Conservation (phyloP, 2,797 vertebrate species). For the Diplodus sargus region DNA sequence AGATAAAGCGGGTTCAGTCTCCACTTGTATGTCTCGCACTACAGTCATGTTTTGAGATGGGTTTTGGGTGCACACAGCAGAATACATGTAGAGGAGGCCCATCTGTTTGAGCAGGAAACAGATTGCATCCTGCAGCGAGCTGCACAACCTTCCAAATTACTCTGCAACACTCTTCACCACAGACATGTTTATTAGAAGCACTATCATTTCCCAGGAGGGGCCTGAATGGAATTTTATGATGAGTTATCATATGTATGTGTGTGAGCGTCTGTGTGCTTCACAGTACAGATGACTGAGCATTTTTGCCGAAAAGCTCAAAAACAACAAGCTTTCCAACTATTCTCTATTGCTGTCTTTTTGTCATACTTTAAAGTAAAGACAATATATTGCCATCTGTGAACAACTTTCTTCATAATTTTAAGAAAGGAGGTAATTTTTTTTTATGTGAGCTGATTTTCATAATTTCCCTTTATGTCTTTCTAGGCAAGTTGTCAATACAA, state of each 20-base stretch:
- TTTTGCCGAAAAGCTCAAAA: constrained; percentile 16
- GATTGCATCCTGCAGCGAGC: constrained; percentile 84
- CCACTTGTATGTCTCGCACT: constrained; percentile 6
- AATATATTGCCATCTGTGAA: background rate
- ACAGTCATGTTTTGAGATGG: constrained; percentile 52
- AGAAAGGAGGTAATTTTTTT: no score
- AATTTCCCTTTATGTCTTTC: no score
- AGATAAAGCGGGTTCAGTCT: constrained; percentile 7
- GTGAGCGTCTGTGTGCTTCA: constrained; percentile 5
- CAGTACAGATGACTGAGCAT: constrained; percentile 32
- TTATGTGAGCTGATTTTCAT: background rate
- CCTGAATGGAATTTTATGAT: constrained; percentile 47
- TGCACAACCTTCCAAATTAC: constrained; percentile 76
- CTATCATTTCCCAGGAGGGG: constrained; percentile 51
- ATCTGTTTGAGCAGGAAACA: constrained; percentile 88
- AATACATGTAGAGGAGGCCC: constrained; percentile 71
- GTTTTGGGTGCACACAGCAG: constrained; percentile 54
- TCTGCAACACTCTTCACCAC: constrained; percentile 57
- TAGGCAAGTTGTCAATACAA: background rate
- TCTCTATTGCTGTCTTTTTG: background rate
- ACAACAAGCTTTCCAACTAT: background rate
- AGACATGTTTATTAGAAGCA: constrained; percentile 65
- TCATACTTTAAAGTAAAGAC: background rate
- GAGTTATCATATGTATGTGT: constrained; percentile 39
- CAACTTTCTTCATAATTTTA: background rate